Base-by-base conservation (phyloP, 2,797 vertebrate species). In the Coreius guichenoti region DNA sequence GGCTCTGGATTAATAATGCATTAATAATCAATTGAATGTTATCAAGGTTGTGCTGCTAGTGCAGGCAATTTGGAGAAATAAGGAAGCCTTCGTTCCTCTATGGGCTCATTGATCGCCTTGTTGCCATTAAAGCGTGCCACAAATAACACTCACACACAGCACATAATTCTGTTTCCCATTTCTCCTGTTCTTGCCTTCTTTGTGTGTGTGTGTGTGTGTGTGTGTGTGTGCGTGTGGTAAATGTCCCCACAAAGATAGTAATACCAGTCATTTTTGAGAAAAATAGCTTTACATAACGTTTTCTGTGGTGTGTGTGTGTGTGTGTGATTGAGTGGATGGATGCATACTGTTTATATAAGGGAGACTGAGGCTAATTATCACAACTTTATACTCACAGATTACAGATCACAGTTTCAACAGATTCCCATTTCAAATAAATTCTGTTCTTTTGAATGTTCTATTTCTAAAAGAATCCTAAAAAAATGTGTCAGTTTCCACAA, bases 11-110 rank as follows among this genome's bases (percentile, higher is more conserved):
- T 94, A 93, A 93, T 93, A 94, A 93, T 92, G 89, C 92, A 95
- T 94, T 94, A 92, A 92, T 95, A 94, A 94, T 94, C 93, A 94
- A 94, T 94, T 92, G 90, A 90, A 89, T 90, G 89, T 91, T 93
- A 93, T 94, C 91, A 91, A 81, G 88, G 88, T 93, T 90, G 86
- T 87, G 88, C 91, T 88, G 67, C 84, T 91, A 88, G 90, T 89
- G 81, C 84, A 87, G 86, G 86, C 86, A 83, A 86, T 90, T 91
- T 89, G 89, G 91, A 88, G 87, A 90, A 92, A 92, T 92, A 89
- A 89, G 84, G 89, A 91, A 90, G 90, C 90, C 56, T 88, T 85
- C 56, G 81, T 58, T 82, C 85, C 87, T 81, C 82, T 86, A 86
- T 88, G 78, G 86, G 89, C 87, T 86, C 87, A 85, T 89, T 83